Evolutionary conservation across 2,113 vertebrate genomes (phyloP), one percentile per base, ranked within the genome.

Genomic region (Zosterops borbonicus): DNA sequence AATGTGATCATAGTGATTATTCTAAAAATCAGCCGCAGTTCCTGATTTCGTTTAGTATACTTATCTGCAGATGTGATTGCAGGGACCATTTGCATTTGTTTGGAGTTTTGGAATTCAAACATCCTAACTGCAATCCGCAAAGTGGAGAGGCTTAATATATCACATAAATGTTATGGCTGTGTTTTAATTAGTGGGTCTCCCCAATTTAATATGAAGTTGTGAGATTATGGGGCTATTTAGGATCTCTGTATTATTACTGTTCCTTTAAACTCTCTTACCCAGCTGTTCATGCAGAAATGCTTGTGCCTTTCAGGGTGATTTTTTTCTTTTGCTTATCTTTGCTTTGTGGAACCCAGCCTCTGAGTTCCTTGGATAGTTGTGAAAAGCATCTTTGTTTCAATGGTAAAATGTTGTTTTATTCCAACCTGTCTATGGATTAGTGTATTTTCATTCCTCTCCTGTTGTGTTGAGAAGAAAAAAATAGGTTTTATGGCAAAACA

Each of bases 21-120:
- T 92, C 42, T 81, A 55, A 91, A 95, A 93, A 44, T 63, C 27
- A 75, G 65, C 25, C 37, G 18, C 5, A 4, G 16, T 60, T 70
- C 42, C 76, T 85, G 65, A 80, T 91, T 91, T 95, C 3, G 6
- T 83, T 89, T 39, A 56, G 37, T 29, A 3, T 58, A 62, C 42
- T 87, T 86, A n/a, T 59, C 47, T 59, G 58, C 56, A 28, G 56
- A 82, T 84, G 29, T 88, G 71, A 81, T 85, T 87, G 77, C 55
- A 47, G 46, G 55, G 46, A 75, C 24, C 53, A 82, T 87, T 92
- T 90, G 76, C 73, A 90, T 96, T 92, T 88, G 9, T 84, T 81
- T 73, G 25, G 47, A 75, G 29, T 52, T 46, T n/a, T 67, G 33
- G 33, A 78, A 42, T 76, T 92, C 65, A 89, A 67, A 79, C 44